Percentiles rank a stretch among this genome's conserved stretches.
Conservation (phyloP, 2,797 vertebrate species). For the Hippocampus kuda region DNA sequence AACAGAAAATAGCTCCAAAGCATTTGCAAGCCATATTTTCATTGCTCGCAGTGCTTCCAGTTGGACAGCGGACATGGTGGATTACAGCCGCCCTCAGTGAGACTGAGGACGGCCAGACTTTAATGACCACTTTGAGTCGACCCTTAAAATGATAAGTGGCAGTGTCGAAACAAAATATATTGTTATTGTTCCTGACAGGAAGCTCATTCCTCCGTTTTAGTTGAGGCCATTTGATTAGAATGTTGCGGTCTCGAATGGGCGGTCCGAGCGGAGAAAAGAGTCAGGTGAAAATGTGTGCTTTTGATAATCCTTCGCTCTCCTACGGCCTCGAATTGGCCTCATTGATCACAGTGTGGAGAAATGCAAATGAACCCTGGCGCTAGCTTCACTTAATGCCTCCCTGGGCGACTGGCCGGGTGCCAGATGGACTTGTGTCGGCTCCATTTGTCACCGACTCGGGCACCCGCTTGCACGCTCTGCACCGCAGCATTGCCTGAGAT, state of each 20-base stretch:
- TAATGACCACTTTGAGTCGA: constrained; percentile 14
- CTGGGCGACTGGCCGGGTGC: constrained; percentile 29
- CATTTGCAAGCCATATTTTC: not conserved
- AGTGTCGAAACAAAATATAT: constrained; percentile 7
- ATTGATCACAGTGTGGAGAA: constrained; percentile 58
- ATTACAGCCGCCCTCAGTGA: constrained; percentile 10
- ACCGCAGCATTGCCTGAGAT: constrained; percentile 28
- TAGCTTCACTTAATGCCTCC: constrained; percentile 53
- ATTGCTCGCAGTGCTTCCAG: not conserved
- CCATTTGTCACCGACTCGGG: constrained; percentile 44
- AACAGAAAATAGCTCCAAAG: not conserved
- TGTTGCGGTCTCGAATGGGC: not conserved
- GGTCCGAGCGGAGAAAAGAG: not conserved
- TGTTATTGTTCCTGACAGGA: not conserved
- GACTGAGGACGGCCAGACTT: constrained; percentile 15
- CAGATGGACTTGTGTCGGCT: constrained; percentile 57
- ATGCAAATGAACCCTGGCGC: constrained; percentile 42
- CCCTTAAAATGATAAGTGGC: constrained; percentile 10
- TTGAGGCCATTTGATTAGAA: not conserved
- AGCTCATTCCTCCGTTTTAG: not conserved
- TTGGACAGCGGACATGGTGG: constrained; percentile 9
- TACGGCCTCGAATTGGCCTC: constrained; percentile 48
- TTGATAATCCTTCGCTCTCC: constrained; percentile 13
- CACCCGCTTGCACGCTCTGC: constrained; percentile 13
- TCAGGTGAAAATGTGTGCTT: constrained; percentile 2